Evolutionary conservation across 2,888 invertebrate genomes (phyloP).

Genomic region (Resseliella maxima): DNA sequence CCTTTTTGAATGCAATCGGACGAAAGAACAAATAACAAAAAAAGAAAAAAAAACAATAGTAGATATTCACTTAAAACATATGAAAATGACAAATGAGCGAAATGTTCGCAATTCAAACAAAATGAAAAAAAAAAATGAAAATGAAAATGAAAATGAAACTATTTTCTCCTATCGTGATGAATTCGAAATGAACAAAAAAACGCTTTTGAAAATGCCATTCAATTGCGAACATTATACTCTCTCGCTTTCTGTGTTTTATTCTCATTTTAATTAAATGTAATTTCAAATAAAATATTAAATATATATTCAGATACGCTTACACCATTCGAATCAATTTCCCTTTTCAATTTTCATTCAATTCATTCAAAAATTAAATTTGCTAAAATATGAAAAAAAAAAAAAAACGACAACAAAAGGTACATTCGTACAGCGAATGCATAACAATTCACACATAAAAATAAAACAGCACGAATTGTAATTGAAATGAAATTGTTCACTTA

Average conservation of each 20-base stretch:
- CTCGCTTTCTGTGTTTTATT: no score
- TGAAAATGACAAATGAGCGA: conserved; percentile 45
- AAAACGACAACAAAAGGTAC: not conserved
- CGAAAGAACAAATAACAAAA: not conserved
- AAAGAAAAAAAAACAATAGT: not conserved
- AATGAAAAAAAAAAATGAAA: not conserved
- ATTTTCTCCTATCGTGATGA: not conserved
- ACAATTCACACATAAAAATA: not conserved
- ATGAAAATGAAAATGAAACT: not conserved
- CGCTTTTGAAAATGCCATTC: not conserved
- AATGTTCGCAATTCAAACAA: not conserved
- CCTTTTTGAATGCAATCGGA: not conserved
- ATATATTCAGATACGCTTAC: conserved; percentile 16
- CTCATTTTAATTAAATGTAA: conserved; percentile 29
- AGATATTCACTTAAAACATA: conserved; percentile 9
- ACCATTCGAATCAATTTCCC: conserved; percentile 38
- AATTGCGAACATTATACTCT: conserved; percentile 1
- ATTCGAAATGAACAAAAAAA: no score
- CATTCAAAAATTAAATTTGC: conserved; percentile 23
- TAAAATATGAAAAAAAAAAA: not conserved
- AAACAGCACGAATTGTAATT: conserved; percentile 33
- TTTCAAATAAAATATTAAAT: not conserved
- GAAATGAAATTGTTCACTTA: conserved; percentile 69
- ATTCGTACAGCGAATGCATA: not conserved
- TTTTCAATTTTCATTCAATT: conserved; percentile 25